Evolutionary conservation across 2,888 invertebrate genomes (phyloP).

Genomic region (Amiota minor): DNA sequence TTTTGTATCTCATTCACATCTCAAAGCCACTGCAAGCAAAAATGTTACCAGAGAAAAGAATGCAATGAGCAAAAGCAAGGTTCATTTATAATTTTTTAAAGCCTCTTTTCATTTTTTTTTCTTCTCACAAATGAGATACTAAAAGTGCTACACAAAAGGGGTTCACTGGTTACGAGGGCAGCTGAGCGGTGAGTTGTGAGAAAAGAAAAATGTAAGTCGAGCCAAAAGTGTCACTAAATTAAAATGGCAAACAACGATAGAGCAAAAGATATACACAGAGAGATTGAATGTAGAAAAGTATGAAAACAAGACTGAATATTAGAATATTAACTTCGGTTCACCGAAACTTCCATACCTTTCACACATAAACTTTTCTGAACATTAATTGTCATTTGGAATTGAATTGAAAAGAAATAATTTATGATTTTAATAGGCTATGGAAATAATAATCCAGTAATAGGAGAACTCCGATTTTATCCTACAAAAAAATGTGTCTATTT

Average conservation of each 20-base stretch:
- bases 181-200: background rate
- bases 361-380: no score
- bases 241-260: constrained; percentile 16
- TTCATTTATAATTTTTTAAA: constrained; percentile 26
- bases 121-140: background rate
- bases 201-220: constrained; percentile 17
- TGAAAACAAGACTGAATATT: no score
- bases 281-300: background rate
- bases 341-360: no score
- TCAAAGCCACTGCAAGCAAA: constrained; percentile 38
- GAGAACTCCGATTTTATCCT: no score
- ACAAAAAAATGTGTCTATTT: no score
- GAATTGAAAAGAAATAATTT: no score
- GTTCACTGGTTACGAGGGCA: background rate
- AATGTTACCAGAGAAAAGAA: constrained; percentile 24
- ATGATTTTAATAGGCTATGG: no score
- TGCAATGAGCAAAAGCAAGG: constrained; percentile 29
- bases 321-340: no score
- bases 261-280: background rate
- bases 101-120: background rate
- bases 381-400: no score
- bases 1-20: constrained; percentile 41
- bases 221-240: constrained; percentile 26
- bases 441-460: no score
- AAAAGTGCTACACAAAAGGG: background rate